Evolutionary conservation across 2,888 invertebrate species (phyloP), one percentile per base, ranked within the genome.

Genomic region (Pediacus dermestoides): DNA sequence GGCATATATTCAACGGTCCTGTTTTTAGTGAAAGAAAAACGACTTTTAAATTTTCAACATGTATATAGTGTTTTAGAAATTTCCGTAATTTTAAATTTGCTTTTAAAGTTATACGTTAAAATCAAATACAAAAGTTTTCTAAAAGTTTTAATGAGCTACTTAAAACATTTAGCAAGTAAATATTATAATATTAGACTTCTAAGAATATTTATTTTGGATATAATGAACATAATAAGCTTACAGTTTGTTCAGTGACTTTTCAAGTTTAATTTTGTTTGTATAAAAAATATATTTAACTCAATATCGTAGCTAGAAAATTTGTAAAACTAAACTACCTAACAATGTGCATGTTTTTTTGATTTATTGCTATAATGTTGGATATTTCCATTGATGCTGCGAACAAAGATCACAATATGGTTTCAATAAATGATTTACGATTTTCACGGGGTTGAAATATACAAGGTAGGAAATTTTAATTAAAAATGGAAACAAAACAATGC

Each of bases 141-240:
- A n/a, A 32, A 48, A 48, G 37, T 48, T 48, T 48, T 46, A 48
- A 48, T 42, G 48, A 48, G 36, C 48, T 39, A 34, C 37, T 37
- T 30, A 46, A 48, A 42, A 44, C 45, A 42, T 40, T 37, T 23
- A 9, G 23, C 23, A 3, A n/a, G n/a, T 23, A 10, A 9, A 18
- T 23, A 23, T 23, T n/a, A 23, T 4, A 23, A 23, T 9, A 23
- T 6, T 23, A n/a, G 8, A 23, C 4, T 23, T 4, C 8, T 18
- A 18, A 6, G 10, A 23, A 23, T 23, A 9, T 23, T 23, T n/a
- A n/a, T n/a, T n/a, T n/a, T n/a, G n/a, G n/a, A n/a, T n/a, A n/a
- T n/a, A n/a, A n/a, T n/a, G n/a, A n/a, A n/a, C n/a, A n/a, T n/a
- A n/a, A n/a, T n/a, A n/a, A n/a, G n/a, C n/a, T n/a, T n/a, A n/a